phyloP scores from a whole-genome alignment of 2,797 vertebrate genomes.

The Capromys pilorides region DNA sequence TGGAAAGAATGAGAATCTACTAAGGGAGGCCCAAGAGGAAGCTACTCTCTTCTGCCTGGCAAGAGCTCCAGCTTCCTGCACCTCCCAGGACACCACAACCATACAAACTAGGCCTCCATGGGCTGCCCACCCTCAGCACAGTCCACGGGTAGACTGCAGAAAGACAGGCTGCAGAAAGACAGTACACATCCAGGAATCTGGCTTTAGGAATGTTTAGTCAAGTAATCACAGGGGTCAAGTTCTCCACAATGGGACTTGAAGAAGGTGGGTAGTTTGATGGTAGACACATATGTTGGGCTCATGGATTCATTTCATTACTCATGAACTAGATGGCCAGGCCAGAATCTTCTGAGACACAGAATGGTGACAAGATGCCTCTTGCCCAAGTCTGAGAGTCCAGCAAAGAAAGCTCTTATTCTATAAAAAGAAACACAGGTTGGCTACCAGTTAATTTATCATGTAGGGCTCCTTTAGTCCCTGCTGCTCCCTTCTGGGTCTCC shows the following conservation, averaged over 20 bases:
- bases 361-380: background rate
- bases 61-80: background rate
- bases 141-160: too few species aligned
- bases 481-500: background rate
- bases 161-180: background rate
- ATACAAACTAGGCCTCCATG: background rate
- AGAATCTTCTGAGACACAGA: background rate
- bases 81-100: background rate
- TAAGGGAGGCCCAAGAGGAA: background rate
- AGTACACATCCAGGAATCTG: background rate
- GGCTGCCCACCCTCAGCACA: background rate
- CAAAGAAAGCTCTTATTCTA: background rate
- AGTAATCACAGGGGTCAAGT: background rate
- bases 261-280: background rate
- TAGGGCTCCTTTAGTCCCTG: background rate
- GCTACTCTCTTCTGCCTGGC: background rate
- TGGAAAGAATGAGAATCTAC: background rate
- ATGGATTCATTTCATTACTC: fast-evolving
- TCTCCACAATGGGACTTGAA: background rate
- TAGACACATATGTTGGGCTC: background rate
- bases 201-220: background rate
- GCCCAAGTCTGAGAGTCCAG: background rate
- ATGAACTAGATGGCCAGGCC: fast-evolving
- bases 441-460: background rate
- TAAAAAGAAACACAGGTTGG: background rate